These are phyloP conservation scores for Tenthredo amoena DNA, from an alignment of 2,888 invertebrate species.

Conservation along the genomic window DNA sequence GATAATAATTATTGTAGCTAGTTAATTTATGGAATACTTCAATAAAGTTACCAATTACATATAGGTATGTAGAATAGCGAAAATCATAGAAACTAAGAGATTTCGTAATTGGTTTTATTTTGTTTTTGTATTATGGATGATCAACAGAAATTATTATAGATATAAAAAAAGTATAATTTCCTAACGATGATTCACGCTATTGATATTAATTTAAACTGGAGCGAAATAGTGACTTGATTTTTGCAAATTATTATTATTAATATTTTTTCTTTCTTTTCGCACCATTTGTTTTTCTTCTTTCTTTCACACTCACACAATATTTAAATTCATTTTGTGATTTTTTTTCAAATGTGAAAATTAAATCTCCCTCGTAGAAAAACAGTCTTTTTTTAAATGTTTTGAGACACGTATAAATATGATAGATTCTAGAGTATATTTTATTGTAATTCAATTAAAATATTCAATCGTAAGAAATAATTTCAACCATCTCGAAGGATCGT, in stretches of 20 bases:
- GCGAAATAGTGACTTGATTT: constrained; percentile 2
- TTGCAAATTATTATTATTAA: background rate
- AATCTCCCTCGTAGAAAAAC: constrained; percentile 30
- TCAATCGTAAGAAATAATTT: constrained; percentile 24
- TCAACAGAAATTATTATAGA: background rate
- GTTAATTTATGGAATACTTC: background rate
- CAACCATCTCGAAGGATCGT: constrained; percentile 16
- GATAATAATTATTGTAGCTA: background rate
- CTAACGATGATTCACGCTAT: background rate
- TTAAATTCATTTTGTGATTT: background rate
- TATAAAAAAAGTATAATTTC: background rate
- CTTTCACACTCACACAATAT: background rate
- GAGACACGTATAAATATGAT: constrained; percentile 22
- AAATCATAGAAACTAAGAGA: background rate
- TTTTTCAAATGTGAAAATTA: background rate
- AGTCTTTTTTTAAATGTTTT: constrained; percentile 30
- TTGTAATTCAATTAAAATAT: too few species aligned
- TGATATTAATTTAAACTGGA: background rate
- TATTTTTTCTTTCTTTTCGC: background rate
- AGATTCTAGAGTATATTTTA: background rate
- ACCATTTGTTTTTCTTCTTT: background rate
- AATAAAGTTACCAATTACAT: background rate
- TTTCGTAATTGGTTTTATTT: background rate
- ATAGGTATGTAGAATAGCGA: background rate
- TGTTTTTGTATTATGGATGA: background rate